These are phyloP conservation scores for Pogonus chalceus DNA, from an alignment of 1,140 invertebrate genomes.

Conservation along the genomic window DNA sequence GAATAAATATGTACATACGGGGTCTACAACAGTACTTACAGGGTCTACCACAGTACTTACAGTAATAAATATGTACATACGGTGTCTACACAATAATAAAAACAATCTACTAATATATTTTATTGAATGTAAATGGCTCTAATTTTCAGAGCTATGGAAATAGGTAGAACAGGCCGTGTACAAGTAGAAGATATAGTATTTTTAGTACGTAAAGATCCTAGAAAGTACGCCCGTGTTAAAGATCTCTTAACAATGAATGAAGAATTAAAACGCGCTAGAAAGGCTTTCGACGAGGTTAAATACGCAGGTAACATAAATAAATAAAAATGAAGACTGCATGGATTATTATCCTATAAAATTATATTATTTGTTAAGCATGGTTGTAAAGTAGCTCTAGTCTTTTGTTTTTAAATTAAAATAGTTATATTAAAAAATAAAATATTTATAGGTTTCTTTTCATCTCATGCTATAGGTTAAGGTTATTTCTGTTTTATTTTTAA, in stretches of 20 bases:
- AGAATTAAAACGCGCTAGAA: constrained; percentile 95
- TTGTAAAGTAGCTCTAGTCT: no score
- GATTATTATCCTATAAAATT: no score
- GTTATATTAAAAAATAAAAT: no score
- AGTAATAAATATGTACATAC: background rate
- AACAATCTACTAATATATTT: no score
- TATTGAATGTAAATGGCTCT: no score
- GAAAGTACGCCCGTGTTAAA: constrained; percentile 97
- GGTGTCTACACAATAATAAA: no score
- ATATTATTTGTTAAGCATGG: no score
- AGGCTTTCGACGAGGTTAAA: constrained; percentile 99
- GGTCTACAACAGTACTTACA: background rate
- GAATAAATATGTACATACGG: background rate
- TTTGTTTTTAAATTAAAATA: no score
- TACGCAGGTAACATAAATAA: constrained; percentile 49
- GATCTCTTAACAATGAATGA: constrained; percentile 98
- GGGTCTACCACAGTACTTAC: no score
- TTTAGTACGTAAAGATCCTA: constrained; percentile 90
- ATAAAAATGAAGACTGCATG: constrained; percentile 5
- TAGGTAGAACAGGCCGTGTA: constrained; percentile 86
- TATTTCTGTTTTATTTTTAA: no score
- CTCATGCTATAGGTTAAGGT: no score
- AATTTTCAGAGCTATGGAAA: constrained; percentile 84
- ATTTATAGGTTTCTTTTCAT: no score
- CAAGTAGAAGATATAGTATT: constrained; percentile 98